Base-by-base conservation (phyloP, 2,888 invertebrate genomes). In the Hyppa rectilinea region DNA sequence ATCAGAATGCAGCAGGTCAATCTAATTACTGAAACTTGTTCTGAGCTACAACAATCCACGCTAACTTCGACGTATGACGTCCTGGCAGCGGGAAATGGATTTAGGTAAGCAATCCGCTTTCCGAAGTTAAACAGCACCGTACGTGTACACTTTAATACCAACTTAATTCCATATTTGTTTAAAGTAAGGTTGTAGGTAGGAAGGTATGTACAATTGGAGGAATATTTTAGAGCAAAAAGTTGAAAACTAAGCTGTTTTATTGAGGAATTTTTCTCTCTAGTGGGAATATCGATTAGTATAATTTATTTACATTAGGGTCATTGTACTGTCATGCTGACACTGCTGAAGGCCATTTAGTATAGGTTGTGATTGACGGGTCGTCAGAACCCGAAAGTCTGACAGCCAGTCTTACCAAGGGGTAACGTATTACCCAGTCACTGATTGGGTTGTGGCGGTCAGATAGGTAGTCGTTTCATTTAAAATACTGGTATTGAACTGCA, bases 21-120 rank as follows among this genome's bases (percentile, higher is more conserved):
- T 83, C 81, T 86, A 80, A 86, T 87, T 83, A 85, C 69, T 75
- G 56, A 23, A 82, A 78, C 76, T 78, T 69, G 75, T 75, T 75
- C 78, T 74, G 29, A 81, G 65, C 50, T 53, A 36, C 53, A 65
- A 65, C 53, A 59, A 70, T 55, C 62, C 60, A 53, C 53, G 52
- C 36, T 29, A 62, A 75, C 38, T 43, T 50, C n/a, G 45, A 23
- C 14, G n/a, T 31, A 45, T 14, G 47, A 73, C 7, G 29, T 60
- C 31, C 47, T 63, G 58, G 34, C 45, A 45, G 36, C 23, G 45
- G 47, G 31, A 71, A 64, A 81, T 66, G 55, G 49, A 56, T 56
- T 60, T 63, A 38, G n/a, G n/a, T 36, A 52, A 80, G 60, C 76
- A 63, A 55, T 59, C 29, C 47, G 45, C 17, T 52, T 45, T 40